Base-by-base conservation (phyloP, 2,888 invertebrate species). In the Anodontia alba region DNA sequence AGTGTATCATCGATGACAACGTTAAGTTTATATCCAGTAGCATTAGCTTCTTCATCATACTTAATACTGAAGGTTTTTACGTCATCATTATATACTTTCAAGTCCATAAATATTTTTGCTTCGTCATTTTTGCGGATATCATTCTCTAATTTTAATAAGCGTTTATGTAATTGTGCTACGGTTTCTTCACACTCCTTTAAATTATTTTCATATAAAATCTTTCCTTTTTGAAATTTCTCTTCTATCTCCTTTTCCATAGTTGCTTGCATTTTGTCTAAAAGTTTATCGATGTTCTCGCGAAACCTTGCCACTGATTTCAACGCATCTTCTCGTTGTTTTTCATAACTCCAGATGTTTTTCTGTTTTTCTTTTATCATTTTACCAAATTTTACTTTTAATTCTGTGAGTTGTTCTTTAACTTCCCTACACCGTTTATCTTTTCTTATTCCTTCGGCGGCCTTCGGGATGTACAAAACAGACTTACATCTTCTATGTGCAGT, bases 61-160 rank as follows among this genome's bases (percentile, higher is more conserved):
- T 62, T 62, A 10, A 15, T 10, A 23, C 33, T 33, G 20, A n/a
- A 62, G 2, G 12, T 33, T 33, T 62, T 62, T 1, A 62, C 62
- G 20, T 62, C 62, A 62, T 62, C 62, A 62, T 62, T 33, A 20
- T 62, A 62, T 31, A 62, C 33, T 17, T 62, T 62, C 62, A 62
- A 33, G 62, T 62, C 62, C 62, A 62, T 62, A 33, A 62, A 62
- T 62, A 62, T 62, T 33, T 62, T 62, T 10, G 62, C 31, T 23
- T 62, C 62, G 20, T 62, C 62, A 20, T 62, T 62, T 62, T 62
- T 62, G 5, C 62, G 31, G 33, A 62, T 62, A 33, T 62, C 62
- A 33, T 62, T 20, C 29, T 62, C 62, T 17, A 62, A 33, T 62
- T 62, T 62, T 33, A 62, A 33, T 2, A 62, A 10, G 10, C 62